Conservation (phyloP, 1,140 invertebrate genomes). For the Dryas iulia region DNA sequence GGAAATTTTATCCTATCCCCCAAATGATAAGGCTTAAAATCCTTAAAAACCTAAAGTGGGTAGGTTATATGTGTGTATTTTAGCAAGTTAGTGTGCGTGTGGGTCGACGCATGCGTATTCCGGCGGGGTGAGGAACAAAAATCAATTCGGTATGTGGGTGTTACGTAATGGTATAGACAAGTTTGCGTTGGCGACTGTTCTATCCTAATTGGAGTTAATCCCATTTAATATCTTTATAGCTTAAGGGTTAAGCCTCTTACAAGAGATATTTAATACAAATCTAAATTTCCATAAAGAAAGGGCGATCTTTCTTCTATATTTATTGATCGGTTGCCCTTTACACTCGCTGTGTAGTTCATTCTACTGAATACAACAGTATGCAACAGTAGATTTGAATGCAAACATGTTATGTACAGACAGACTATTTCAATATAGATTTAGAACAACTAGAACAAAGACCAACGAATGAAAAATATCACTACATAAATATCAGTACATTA, state of each 20-base stretch:
- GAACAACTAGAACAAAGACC: not conserved
- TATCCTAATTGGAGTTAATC: constrained; percentile 59
- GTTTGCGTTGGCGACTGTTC: constrained; percentile 50
- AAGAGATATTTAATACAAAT: not conserved
- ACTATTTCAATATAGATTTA: not conserved
- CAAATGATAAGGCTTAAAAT: constrained; percentile 16
- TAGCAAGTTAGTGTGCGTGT: constrained; percentile 26
- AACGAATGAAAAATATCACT: not conserved
- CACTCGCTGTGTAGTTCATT: not conserved
- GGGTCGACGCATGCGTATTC: constrained; percentile 61
- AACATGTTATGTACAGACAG: not conserved
- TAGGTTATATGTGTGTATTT: constrained; percentile 32
- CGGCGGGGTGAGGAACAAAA: constrained; percentile 56
- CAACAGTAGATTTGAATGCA: not conserved
- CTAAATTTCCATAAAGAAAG: not conserved
- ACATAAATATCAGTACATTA: not conserved
- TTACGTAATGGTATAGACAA: constrained; percentile 69
- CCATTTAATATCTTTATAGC: constrained; percentile 25
- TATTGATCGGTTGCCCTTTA: not conserved
- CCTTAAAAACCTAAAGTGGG: not conserved
- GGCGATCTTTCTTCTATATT: not conserved
- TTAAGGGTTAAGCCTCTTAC: not conserved
- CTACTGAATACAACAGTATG: not conserved
- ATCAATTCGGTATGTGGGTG: constrained; percentile 74
- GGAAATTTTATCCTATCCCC: constrained; percentile 35